phyloP scores from a whole-genome alignment of 1,140 invertebrate genomes.

The Coptotermes formosanus region DNA sequence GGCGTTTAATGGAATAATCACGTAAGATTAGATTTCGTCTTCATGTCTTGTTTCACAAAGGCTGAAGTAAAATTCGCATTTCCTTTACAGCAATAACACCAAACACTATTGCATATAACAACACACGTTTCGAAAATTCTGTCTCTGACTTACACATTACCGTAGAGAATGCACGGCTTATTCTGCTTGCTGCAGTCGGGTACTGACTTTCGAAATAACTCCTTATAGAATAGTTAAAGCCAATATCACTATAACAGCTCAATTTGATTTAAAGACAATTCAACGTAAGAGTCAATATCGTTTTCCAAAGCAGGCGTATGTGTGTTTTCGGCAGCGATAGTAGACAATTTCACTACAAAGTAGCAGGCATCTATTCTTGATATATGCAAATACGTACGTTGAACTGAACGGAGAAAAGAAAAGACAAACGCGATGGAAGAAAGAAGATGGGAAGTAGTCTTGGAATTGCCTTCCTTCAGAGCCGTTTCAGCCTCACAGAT shows the following conservation, averaged over 20 bases:
- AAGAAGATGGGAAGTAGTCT: neutral
- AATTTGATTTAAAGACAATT: constrained; percentile 6
- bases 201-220: neutral
- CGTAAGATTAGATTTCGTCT: too few species aligned
- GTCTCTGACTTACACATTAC: neutral
- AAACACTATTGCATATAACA: too few species aligned
- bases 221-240: neutral
- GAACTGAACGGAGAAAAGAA: neutral
- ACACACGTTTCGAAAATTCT: neutral
- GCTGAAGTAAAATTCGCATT: too few species aligned
- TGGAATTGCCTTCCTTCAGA: neutral
- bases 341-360: neutral
- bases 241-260: neutral
- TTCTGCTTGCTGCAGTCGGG: neutral
- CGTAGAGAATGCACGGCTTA: neutral
- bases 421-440: neutral
- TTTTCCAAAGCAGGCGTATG: neutral
- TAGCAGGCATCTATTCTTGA: neutral
- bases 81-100: too few species aligned
- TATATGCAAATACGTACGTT: neutral
- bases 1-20: too few species aligned
- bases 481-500: neutral
- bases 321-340: neutral
- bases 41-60: too few species aligned
- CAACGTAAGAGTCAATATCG: constrained; percentile 15